A percentile compares a stretch with the other conserved stretches of the same genome.
phyloP scores from a whole-genome alignment of 2,113 vertebrate species.

The Oostethus manadensis region DNA sequence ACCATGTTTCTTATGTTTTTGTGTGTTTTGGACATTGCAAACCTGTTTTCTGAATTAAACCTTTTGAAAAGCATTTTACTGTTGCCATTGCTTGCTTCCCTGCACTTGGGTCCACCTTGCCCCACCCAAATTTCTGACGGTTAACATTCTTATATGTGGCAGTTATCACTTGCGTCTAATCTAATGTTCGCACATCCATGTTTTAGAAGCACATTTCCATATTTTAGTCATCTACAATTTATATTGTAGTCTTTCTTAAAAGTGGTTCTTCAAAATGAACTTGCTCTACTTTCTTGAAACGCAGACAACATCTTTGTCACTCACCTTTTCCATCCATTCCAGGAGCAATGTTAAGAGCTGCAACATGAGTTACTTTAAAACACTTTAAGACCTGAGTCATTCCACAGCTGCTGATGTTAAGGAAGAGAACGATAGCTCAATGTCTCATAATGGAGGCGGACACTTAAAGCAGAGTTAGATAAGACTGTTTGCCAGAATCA shows the following conservation, averaged over 20 bases:
- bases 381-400: constrained; percentile 8
- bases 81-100: too few relatives aligned
- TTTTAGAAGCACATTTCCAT: neutral
- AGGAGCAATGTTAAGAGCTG: neutral
- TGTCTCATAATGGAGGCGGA: neutral
- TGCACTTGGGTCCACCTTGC: too few relatives aligned
- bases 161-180: neutral
- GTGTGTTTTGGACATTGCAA: too few relatives aligned
- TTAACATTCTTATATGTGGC: neutral
- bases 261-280: neutral
- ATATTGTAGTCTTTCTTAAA: neutral
- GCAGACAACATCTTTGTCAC: neutral
- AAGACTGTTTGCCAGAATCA: constrained; percentile 6
- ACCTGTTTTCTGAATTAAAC: too few relatives aligned
- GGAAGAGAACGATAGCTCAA: constrained; percentile 3
- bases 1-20: too few relatives aligned
- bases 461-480: constrained; percentile 10
- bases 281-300: neutral
- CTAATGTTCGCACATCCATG: neutral
- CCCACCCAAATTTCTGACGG: neutral
- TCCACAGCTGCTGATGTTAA: constrained; percentile 35
- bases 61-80: too few relatives aligned
- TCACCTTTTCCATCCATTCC: neutral
- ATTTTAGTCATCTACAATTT: neutral
- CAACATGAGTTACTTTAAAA: neutral